Percentiles rank a stretch among this genome's conserved stretches.
These are phyloP conservation scores for Drosophila santomea DNA, from an alignment of 1,140 invertebrate species.

Conservation along the genomic window DNA sequence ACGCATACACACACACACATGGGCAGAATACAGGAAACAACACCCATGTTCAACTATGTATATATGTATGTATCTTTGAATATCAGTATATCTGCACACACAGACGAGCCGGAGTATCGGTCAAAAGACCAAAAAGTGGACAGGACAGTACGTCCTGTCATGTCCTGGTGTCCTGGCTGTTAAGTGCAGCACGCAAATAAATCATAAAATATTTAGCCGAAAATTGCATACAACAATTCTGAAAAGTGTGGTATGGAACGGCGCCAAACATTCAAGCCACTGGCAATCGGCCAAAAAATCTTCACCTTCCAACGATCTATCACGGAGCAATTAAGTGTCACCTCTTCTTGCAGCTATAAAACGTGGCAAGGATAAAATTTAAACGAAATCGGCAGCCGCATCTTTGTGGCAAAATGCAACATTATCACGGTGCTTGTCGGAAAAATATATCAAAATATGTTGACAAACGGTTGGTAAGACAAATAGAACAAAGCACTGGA, in stretches of 20 bases:
- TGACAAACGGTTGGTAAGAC: conserved; percentile 8
- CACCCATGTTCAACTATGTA: background rate
- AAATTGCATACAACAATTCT: conserved; percentile 50
- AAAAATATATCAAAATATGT: conserved; percentile 21
- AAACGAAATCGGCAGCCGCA: conserved; percentile 9
- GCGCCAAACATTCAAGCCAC: conserved; percentile 16
- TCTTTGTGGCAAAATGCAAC: conserved; percentile 30
- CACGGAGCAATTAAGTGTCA: conserved; percentile 31
- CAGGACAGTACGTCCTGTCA: conserved; percentile 26
- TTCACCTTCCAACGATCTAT: background rate
- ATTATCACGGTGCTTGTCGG: conserved; percentile 27
- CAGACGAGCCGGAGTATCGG: conserved; percentile 9
- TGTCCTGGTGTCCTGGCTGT: conserved; percentile 32
- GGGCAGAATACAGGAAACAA: conserved; percentile 9
- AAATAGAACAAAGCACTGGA: background rate
- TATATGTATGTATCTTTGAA: background rate
- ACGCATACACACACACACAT: conserved; percentile 2
- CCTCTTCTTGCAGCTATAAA: conserved; percentile 9
- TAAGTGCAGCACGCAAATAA: conserved; percentile 63
- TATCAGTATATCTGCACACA: background rate
- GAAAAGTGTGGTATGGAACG: background rate
- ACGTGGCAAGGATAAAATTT: conserved; percentile 1
- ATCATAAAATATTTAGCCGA: conserved; percentile 63
- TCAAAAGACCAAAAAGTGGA: conserved; percentile 40
- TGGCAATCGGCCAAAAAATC: conserved; percentile 26